Percentiles rank a stretch among this genome's conserved stretches.
These are phyloP conservation scores for Galagoides demidoff DNA, from an alignment of 2,797 vertebrate genomes.

Conservation along the genomic window DNA sequence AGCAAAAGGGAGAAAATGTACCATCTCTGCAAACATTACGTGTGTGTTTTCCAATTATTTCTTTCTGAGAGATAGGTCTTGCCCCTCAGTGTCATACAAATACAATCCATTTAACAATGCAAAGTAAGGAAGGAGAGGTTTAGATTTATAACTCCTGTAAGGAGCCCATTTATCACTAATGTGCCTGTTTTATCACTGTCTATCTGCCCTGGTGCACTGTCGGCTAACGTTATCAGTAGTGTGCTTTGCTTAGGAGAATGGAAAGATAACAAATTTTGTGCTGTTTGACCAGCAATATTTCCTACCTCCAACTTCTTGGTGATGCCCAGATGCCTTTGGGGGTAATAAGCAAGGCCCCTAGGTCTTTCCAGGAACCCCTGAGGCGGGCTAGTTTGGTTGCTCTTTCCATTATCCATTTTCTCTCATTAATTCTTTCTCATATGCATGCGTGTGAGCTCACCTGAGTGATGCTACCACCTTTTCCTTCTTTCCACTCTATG, in stretches of 20 bases:
- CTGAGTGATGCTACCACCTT: neutral
- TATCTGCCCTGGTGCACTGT: neutral
- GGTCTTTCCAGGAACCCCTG: neutral
- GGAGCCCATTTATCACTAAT: conserved; percentile 26
- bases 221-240: neutral
- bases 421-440: neutral
- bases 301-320: neutral
- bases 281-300: neutral
- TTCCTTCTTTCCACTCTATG: neutral
- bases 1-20: neutral
- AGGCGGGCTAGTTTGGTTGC: neutral
- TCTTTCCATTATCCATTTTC: neutral
- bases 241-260: neutral
- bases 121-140: neutral
- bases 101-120: conserved; percentile 6
- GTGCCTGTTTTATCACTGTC: neutral
- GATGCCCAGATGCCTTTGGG: neutral
- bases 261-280: neutral
- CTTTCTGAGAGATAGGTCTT: neutral
- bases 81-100: neutral
- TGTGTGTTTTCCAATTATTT: conserved; percentile 14
- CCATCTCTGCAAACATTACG: neutral
- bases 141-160: conserved; percentile 46
- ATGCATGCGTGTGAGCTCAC: neutral
- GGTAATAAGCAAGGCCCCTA: neutral